Conservation (phyloP, 2,888 invertebrate genomes). For the Zootermopsis nevadensis region DNA sequence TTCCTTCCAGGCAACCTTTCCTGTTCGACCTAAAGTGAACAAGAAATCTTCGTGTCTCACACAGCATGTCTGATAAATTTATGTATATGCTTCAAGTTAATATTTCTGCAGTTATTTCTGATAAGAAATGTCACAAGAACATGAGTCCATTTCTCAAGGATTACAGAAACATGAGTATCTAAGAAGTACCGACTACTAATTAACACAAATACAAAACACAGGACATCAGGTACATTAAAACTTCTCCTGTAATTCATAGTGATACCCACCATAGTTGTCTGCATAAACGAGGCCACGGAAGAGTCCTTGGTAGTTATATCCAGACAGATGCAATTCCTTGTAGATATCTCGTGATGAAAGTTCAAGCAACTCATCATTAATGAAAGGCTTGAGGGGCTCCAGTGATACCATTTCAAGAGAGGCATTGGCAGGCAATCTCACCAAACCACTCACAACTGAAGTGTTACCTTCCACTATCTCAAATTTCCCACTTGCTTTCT, state of each 20-base stretch:
- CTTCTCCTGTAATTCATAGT: too few species aligned
- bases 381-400: not conserved
- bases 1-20: slow-evolving; percentile 75
- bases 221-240: too few species aligned
- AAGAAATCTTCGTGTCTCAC: not conserved
- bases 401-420: slow-evolving; percentile 22
- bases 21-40: slow-evolving; percentile 60
- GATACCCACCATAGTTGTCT: slow-evolving; percentile 45
- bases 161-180: too few species aligned
- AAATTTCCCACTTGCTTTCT: slow-evolving; percentile 52
- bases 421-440: slow-evolving; percentile 4
- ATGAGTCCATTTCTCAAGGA: too few species aligned
- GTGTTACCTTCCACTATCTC: slow-evolving; percentile 52
- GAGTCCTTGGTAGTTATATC: slow-evolving; percentile 73
- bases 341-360: too few species aligned
- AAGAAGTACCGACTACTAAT: too few species aligned
- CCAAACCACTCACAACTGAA: slow-evolving; percentile 49
- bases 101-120: not conserved
- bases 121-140: too few species aligned
- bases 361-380: too few species aligned
- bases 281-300: slow-evolving; percentile 60
- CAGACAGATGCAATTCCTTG: too few species aligned
- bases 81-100: not conserved
- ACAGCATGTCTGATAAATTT: not conserved
- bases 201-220: too few species aligned